phyloP scores from a whole-genome alignment of 2,797 vertebrate genomes.

The Chaetodon trifasciatus region DNA sequence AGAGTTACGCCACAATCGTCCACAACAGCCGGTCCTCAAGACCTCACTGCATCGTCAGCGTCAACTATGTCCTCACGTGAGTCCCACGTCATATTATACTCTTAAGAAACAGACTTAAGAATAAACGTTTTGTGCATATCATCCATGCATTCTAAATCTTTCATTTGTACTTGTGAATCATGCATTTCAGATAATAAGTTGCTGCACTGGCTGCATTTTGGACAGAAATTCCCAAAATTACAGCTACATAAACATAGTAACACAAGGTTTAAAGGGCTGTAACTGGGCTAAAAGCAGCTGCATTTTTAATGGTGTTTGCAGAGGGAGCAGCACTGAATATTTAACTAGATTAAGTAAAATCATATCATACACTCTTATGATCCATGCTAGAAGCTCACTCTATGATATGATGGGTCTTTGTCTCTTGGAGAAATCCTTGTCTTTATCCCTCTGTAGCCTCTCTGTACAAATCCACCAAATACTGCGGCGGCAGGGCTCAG shows the following conservation, averaged over 20 bases:
- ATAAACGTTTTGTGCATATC: neutral
- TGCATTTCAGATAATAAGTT: constrained; percentile 6
- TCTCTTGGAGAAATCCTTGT: constrained; percentile 67
- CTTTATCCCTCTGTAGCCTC: constrained; percentile 61
- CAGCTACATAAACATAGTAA: constrained; percentile 19
- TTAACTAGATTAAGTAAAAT: constrained; percentile 66
- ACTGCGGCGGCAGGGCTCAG: constrained; percentile 58
- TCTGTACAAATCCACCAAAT: constrained; percentile 67
- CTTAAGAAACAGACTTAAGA: neutral
- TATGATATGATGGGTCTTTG: constrained; percentile 49
- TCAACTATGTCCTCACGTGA: constrained; percentile 99
- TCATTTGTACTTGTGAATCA: constrained; percentile 11
- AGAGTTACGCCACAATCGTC: constrained; percentile 98
- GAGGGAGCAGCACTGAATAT: constrained; percentile 49
- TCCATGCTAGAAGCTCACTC: constrained; percentile 53
- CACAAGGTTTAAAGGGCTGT: constrained; percentile 12
- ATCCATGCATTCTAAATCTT: neutral
- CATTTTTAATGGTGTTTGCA: constrained; percentile 56
- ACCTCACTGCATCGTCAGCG: constrained; percentile 98
- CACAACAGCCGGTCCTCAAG: constrained; percentile 98
- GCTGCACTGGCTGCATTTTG: constrained; percentile 18
- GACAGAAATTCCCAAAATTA: constrained; percentile 28
- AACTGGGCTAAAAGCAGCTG: constrained; percentile 30
- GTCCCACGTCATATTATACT: constrained; percentile 67
- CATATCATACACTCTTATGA: constrained; percentile 58